A percentile compares a stretch with the other conserved stretches of the same genome.
phyloP scores from a whole-genome alignment of 2,113 vertebrate species.

The Ornithorhynchus anatinus region DNA sequence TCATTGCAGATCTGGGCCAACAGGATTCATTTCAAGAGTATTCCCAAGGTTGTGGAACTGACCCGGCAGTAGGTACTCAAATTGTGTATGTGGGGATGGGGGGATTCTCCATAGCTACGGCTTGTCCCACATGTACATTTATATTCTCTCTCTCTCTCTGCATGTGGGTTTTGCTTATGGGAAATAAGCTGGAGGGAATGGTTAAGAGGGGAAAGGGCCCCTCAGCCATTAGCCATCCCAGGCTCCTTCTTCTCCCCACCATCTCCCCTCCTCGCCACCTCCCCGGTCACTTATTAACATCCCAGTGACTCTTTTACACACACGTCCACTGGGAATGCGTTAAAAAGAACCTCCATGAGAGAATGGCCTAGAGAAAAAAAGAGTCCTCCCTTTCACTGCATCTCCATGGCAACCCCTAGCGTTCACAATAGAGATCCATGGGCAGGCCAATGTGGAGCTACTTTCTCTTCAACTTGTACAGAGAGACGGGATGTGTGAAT shows the following conservation, averaged over 20 bases:
- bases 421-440: background rate
- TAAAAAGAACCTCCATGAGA: background rate
- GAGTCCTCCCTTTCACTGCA: background rate
- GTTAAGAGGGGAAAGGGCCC: background rate
- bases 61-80: too few species aligned
- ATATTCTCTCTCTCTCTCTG: too few species aligned
- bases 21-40: too few species aligned
- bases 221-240: background rate
- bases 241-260: too few species aligned
- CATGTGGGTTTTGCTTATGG: background rate
- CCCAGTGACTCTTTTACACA: background rate
- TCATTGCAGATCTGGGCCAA: too few species aligned
- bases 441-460: background rate
- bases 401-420: background rate
- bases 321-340: background rate
- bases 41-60: too few species aligned
- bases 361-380: background rate
- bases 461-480: background rate
- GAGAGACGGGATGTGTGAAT: constrained; percentile 2
- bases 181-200: background rate
- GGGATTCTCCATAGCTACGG: too few species aligned
- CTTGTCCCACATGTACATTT: too few species aligned
- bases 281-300: background rate
- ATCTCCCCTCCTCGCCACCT: too few species aligned
- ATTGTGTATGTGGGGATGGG: too few species aligned